phyloP scores from a whole-genome alignment of 2,113 vertebrate genomes.

The Uropsilus gracilis region DNA sequence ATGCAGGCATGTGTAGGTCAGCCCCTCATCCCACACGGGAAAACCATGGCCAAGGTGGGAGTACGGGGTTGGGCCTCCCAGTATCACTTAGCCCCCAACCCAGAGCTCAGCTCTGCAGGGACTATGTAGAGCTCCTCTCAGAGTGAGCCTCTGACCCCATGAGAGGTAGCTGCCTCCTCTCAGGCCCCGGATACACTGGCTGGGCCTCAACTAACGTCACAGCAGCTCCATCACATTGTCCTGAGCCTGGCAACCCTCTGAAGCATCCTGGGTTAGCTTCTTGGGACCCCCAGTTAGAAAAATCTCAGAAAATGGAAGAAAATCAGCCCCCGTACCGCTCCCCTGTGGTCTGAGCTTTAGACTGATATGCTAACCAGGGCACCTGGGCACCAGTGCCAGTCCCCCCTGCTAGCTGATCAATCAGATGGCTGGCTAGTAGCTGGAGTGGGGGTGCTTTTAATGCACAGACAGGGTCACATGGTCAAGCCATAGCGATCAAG shows the following conservation, averaged over 20 bases:
- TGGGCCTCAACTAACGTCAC: background rate
- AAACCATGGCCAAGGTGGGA: background rate
- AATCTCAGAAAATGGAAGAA: background rate
- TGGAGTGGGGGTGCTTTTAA: background rate
- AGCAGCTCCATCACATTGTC: background rate
- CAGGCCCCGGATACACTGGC: background rate
- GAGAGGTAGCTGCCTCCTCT: background rate
- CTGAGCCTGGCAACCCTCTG: background rate
- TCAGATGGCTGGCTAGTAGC: rapidly evolving
- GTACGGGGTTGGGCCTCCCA: background rate
- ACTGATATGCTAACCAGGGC: background rate
- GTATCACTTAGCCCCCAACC: background rate
- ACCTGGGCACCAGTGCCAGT: background rate
- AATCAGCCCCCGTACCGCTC: background rate
- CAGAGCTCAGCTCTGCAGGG: background rate
- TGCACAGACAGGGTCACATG: rapidly evolving
- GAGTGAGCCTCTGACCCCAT: background rate
- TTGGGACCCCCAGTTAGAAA: background rate
- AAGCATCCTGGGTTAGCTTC: background rate
- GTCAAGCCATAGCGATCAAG: background rate
- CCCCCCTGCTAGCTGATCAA: background rate
- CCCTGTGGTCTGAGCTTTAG: rapidly evolving
- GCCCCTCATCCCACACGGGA: background rate
- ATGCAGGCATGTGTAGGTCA: background rate
- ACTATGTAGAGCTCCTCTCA: background rate